Base-by-base conservation (phyloP, 2,797 vertebrate genomes). In the Rhabdomys pumilio region DNA sequence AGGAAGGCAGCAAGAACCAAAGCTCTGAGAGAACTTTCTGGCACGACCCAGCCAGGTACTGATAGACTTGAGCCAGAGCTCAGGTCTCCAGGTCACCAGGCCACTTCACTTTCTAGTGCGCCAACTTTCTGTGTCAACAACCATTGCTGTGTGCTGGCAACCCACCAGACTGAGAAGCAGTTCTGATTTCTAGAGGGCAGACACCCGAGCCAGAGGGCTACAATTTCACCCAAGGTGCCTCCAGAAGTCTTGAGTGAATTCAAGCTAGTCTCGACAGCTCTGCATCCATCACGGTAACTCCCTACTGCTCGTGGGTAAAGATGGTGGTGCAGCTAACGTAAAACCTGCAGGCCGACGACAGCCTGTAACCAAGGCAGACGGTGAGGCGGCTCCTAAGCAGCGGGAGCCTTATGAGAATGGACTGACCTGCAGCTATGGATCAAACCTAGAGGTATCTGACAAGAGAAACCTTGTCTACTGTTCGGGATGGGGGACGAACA, bases 211-310 rank as follows among this genome's bases (percentile, higher is more conserved):
- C 94, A 91, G 63, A 44, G 72, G 53, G 69, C 86, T 96, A 34
- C 75, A 91, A 94, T 94, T 95, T 93, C 83, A 97, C 50, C 89
- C 93, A 61, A 81, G 63, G 31, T 59, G 91, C 87, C 93, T 96
- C 93, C 72, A 55, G 86, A 94, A 79, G 65, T 89, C 87, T 0
- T 97, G 83, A 97, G 94, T 91, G 91, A 79, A 86, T 38, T 14
- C 89, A 90, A 73, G 34, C 75, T 80, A 53, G 22, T 89, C 53
- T 89, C 50, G 41, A 50, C 19, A 79, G 47, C 50, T 63, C 55
- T 14, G 2, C 95, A 34, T 57, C 89, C 34, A 15, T 84, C 85
- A 34, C 14, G 0, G 53, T 10, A 0, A 0, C 0, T 13, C 13
- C 81, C 86, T 38, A 34, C 12, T 34, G 13, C 0, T 14, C 20